Conservation (phyloP, 1,140 invertebrate species). For the Hylyphantes graminicola region DNA sequence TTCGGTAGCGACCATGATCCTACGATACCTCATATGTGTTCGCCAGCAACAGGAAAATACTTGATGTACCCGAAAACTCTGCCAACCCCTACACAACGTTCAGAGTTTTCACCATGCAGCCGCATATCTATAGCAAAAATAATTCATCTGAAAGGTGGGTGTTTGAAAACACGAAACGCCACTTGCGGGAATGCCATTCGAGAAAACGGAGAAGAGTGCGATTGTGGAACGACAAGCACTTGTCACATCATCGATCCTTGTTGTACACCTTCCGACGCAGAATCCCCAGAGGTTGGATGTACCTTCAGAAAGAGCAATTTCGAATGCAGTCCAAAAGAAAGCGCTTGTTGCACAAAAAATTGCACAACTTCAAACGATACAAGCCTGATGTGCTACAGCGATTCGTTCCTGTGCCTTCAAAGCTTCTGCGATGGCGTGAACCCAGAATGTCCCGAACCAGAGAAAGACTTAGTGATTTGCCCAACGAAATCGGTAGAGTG, state of each 20-base stretch:
- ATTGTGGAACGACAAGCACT: slow-evolving; percentile 16
- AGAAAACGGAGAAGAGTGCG: slow-evolving; percentile 43
- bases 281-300: not conserved
- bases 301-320: not conserved
- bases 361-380: not conserved
- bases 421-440: slow-evolving; percentile 34
- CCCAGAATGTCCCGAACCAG: slow-evolving; percentile 1
- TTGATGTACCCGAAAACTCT: slow-evolving; percentile 10
- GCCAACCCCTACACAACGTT: not conserved
- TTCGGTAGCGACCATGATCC: slow-evolving; percentile 53
- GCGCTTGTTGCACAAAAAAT: slow-evolving; percentile 11
- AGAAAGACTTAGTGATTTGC: not conserved
- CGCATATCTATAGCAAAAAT: slow-evolving; percentile 2
- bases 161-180: not conserved
- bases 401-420: not conserved
- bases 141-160: not conserved
- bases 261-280: slow-evolving; percentile 29
- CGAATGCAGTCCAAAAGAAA: slow-evolving; percentile 33
- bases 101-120: slow-evolving; percentile 47
- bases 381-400: not conserved
- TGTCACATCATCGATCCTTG: slow-evolving; percentile 40
- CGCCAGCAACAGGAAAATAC: not conserved
- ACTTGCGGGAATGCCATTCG: slow-evolving; percentile 41
- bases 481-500: not conserved
- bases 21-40: not conserved